A percentile compares a stretch with the other conserved stretches of the same genome.
Conservation (phyloP, 1,140 invertebrate genomes). For the Frieseomelitta varia region DNA sequence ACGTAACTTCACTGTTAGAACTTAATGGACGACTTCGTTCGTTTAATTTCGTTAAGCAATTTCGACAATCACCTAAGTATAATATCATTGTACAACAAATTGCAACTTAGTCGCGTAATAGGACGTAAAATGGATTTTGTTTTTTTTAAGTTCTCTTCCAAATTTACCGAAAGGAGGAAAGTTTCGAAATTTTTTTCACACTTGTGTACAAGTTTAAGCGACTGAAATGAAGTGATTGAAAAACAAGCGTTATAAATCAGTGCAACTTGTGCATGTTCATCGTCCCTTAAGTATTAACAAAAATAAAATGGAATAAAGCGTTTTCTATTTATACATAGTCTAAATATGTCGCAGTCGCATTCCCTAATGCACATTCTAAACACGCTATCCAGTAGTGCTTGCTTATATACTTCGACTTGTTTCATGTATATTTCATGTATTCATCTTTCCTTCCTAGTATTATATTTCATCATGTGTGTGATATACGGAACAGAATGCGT, state of each 20-base stretch:
- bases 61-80: not conserved
- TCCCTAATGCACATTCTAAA: slow-evolving; percentile 16
- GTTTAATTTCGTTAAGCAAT: not conserved
- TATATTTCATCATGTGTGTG: not conserved
- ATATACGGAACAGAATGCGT: not conserved
- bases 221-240: not conserved
- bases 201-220: not conserved
- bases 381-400: slow-evolving; percentile 5
- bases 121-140: not conserved
- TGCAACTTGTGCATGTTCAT: not conserved
- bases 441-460: not conserved
- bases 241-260: not conserved
- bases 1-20: slow-evolving; percentile 1
- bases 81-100: not conserved
- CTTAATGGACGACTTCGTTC: slow-evolving; percentile 20
- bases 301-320: not conserved
- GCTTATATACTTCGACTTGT: slow-evolving; percentile 2
- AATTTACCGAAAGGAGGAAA: not conserved
- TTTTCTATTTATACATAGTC: slow-evolving; percentile 13
- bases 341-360: slow-evolving; percentile 15
- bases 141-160: not conserved
- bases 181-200: too few relatives aligned
- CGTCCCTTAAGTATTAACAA: slow-evolving; percentile 35
- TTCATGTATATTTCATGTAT: not conserved
- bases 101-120: not conserved